Conservation (phyloP, 2,888 invertebrate species). For the Papilio gigon region DNA sequence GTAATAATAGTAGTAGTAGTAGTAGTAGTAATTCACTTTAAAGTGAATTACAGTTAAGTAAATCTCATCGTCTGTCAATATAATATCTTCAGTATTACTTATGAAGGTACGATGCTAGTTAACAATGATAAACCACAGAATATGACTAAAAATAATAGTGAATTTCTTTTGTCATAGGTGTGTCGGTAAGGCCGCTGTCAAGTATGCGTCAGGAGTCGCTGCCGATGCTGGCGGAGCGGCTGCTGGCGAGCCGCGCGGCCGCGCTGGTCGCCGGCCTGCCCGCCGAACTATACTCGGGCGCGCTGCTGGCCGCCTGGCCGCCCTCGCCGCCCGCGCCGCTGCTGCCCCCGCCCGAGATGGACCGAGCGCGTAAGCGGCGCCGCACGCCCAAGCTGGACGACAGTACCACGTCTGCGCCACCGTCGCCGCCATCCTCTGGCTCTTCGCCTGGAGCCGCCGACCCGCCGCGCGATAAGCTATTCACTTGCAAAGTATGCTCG, state of each 20-base stretch:
- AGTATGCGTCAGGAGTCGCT: conserved; percentile 78
- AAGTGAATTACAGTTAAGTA: background rate
- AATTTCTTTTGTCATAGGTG: conserved; percentile 62
- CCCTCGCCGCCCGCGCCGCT: conserved; percentile 82
- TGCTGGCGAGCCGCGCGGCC: conserved; percentile 80
- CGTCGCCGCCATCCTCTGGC: conserved; percentile 77
- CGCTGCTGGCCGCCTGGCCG: conserved; percentile 82
- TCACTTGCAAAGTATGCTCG: conserved; percentile 93
- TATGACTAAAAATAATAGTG: conserved; percentile 1
- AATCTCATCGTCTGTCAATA: too few species aligned
- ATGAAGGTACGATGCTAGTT: background rate
- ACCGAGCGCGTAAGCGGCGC: conserved; percentile 76
- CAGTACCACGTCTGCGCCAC: conserved; percentile 61
- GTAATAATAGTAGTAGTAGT: conserved; percentile 20
- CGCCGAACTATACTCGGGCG: conserved; percentile 85
- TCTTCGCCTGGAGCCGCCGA: conserved; percentile 78
- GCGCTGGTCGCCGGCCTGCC: conserved; percentile 82
- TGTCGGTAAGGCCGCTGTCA: conserved; percentile 77
- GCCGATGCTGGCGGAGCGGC: conserved; percentile 78
- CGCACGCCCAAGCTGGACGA: conserved; percentile 76
- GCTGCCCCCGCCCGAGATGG: conserved; percentile 73
- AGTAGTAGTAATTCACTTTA: background rate
- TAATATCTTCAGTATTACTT: background rate
- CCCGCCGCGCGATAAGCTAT: conserved; percentile 89
- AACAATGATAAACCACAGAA: background rate